Percentiles rank a stretch among this genome's conserved stretches.
Conservation (phyloP, 1,140 invertebrate genomes). For the Calycopis cecrops region DNA sequence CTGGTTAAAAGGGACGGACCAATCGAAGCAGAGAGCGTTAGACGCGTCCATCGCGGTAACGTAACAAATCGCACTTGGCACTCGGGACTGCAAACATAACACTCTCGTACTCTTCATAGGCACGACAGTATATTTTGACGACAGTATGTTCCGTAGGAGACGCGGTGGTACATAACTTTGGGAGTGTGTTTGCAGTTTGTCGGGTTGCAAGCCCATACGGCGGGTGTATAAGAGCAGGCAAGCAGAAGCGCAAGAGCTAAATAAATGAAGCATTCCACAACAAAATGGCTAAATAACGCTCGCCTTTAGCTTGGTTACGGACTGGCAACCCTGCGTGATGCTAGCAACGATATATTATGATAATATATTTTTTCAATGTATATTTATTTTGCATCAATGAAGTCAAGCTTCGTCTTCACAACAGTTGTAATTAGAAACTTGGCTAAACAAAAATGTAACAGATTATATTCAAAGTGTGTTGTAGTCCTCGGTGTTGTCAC, state of each 20-base stretch:
- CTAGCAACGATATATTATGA: conserved; percentile 37
- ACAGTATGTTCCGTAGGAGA: neutral
- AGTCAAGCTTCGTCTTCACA: neutral
- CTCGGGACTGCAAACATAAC: conserved; percentile 54
- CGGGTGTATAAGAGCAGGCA: conserved; percentile 3
- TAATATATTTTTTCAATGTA: neutral
- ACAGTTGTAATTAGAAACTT: neutral
- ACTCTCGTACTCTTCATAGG: too few species aligned
- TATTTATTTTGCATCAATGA: neutral
- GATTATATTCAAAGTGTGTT: too few species aligned
- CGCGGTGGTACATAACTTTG: conserved; percentile 1
- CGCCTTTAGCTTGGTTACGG: conserved; percentile 21
- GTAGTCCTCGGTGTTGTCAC: too few species aligned
- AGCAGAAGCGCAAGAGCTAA: conserved; percentile 3
- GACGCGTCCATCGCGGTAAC: too few species aligned
- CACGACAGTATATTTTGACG: too few species aligned
- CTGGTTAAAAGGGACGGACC: too few species aligned
- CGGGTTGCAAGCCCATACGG: conserved; percentile 51
- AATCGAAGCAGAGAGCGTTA: too few species aligned
- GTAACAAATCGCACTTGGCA: too few species aligned
- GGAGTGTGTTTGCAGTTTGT: conserved; percentile 60
- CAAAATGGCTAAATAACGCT: conserved; percentile 2
- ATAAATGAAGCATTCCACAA: neutral
- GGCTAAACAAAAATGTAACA: neutral
- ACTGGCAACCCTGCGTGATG: conserved; percentile 48